Base-by-base conservation (phyloP, 2,113 vertebrate species). In the Oxyura jamaicensis region DNA sequence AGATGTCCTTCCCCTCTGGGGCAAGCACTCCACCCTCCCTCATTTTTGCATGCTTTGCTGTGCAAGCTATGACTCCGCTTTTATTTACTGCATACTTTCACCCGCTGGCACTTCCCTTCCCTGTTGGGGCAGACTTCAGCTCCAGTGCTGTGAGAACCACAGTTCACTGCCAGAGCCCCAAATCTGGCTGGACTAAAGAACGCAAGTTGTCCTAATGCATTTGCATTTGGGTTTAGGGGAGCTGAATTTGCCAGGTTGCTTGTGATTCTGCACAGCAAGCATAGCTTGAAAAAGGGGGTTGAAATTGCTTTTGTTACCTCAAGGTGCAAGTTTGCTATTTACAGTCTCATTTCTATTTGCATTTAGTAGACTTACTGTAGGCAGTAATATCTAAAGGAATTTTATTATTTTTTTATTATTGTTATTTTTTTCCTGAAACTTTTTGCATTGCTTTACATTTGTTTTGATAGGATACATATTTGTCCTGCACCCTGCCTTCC, bases 111-210 rank as follows among this genome's bases (percentile, higher is more conserved):
- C 21, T 12, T 14, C 31, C 31, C 62, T 44, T 31, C 23, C 39
- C 12, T 6, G 19, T 1, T 7, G 41, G 29, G 4, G 3, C 8
- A 2, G 58, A 4, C 25, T 13, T 10, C 8, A 20, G 15, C 35
- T 14, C 4, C 8, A 6, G 0, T 20, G 52, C 14, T 15, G 33
- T 1, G 3, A 46, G 36, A 60, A 14, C 22, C 36, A 28, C 26
- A 1, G 2, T 16, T 50, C 15, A 28, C 13, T 5, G 1, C 42
- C 10, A 48, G 58, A 63, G 1, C 41, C 22, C 3, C 19, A 6
- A 4, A 1, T 23, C 39, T 29, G 50, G 15, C 2, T 3, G 6
- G 29, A 9, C 15, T 44, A 21, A 48, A 35, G 28, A 44, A 6
- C 10, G 10, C 8, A 2, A 0, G 17, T 36, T 69, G 72, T 26